Evolutionary conservation across 2,888 invertebrate genomes (phyloP).

Genomic region (Eilema griseolum): DNA sequence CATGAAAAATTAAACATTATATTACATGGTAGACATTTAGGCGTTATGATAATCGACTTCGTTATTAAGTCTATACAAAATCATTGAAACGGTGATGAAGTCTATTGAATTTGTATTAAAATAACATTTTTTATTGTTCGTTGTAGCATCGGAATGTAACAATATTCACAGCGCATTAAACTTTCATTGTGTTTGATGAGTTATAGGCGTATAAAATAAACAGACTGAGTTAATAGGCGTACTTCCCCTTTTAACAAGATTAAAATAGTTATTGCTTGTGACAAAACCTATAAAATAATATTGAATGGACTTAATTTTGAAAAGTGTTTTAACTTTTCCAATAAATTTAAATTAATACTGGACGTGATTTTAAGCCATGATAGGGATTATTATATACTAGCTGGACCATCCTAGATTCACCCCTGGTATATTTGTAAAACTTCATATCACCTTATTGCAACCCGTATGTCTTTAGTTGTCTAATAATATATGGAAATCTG

Average conservation of each 20-base stretch:
- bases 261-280: not conserved
- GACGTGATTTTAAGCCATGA: not conserved
- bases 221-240: not conserved
- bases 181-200: not conserved
- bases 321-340: not conserved
- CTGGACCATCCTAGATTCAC: no score
- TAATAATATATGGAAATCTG: no score
- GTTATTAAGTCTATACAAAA: conserved; percentile 24
- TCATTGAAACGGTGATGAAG: conserved; percentile 19
- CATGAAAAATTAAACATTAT: conserved; percentile 41
- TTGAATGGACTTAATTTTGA: not conserved
- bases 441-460: no score
- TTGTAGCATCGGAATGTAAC: not conserved
- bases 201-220: not conserved
- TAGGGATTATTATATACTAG: not conserved
- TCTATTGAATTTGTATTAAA: conserved; percentile 37
- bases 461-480: no score
- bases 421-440: no score
- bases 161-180: conserved; percentile 8
- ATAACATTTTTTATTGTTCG: conserved; percentile 21
- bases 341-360: not conserved
- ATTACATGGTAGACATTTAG: conserved; percentile 23
- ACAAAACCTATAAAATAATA: not conserved
- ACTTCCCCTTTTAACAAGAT: not conserved
- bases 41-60: conserved; percentile 32